These are phyloP conservation scores for Ahaetulla prasina DNA, from an alignment of 2,113 vertebrate species.

Conservation along the genomic window DNA sequence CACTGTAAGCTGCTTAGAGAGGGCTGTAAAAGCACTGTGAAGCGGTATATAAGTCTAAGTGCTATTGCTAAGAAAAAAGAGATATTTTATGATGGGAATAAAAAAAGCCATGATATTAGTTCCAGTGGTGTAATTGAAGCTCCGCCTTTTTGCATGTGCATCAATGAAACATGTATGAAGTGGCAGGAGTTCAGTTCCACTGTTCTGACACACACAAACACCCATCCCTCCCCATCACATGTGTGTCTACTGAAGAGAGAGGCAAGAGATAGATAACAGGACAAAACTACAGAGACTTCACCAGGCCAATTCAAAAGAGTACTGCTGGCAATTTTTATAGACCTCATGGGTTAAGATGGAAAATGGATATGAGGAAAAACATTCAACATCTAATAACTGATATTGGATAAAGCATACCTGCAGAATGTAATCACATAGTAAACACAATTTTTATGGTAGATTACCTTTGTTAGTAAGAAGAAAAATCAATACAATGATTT, in stretches of 20 bases:
- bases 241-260: slow-evolving; percentile 64
- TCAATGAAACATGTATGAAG: not conserved
- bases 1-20: no score
- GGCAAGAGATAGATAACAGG: slow-evolving; percentile 54
- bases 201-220: not conserved
- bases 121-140: not conserved
- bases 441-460: slow-evolving; percentile 43
- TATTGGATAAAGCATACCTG: slow-evolving; percentile 27
- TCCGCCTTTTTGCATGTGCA: not conserved
- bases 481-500: slow-evolving; percentile 46
- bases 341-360: slow-evolving; percentile 70
- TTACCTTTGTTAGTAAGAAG: slow-evolving; percentile 60
- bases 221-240: not conserved
- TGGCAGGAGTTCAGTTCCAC: not conserved
- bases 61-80: not conserved
- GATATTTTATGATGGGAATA: not conserved
- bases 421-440: slow-evolving; percentile 46
- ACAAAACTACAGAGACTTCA: slow-evolving; percentile 70
- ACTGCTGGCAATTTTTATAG: slow-evolving; percentile 74
- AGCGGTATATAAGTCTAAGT: no score
- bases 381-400: slow-evolving; percentile 43
- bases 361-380: slow-evolving; percentile 36
- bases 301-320: slow-evolving; percentile 71
- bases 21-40: no score
- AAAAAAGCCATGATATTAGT: not conserved